Conservation (phyloP, 2,888 invertebrate species). For the Aphelenchoides bicaudatus region DNA sequence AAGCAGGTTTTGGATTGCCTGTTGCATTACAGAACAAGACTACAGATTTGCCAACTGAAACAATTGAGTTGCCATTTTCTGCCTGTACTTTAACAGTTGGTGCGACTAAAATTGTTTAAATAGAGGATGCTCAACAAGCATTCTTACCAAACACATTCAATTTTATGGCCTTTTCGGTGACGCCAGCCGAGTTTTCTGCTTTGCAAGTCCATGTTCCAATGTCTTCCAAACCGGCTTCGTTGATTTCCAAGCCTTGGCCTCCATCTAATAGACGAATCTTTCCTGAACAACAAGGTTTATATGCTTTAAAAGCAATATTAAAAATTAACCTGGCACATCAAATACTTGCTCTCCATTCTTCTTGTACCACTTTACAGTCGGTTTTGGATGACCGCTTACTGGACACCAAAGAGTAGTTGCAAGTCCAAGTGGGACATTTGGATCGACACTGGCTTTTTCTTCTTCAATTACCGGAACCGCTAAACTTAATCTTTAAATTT, state of each 20-base stretch:
- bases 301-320: no score
- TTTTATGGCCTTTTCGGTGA: slow-evolving; percentile 44
- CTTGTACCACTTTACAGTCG: slow-evolving; percentile 39
- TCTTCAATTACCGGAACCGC: slow-evolving; percentile 63
- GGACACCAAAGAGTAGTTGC: slow-evolving; percentile 54
- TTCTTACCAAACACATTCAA: slow-evolving; percentile 54
- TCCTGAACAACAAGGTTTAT: slow-evolving; percentile 1
- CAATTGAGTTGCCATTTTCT: slow-evolving; percentile 39
- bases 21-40: slow-evolving; percentile 62
- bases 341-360: slow-evolving; percentile 13
- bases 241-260: slow-evolving; percentile 47
- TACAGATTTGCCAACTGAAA: slow-evolving; percentile 60
- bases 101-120: slow-evolving; percentile 39
- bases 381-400: slow-evolving; percentile 55
- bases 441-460: slow-evolving; percentile 57
- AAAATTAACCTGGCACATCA: slow-evolving; percentile 10
- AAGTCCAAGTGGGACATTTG: slow-evolving; percentile 57
- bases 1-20: slow-evolving; percentile 60
- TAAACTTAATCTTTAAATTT: slow-evolving; percentile 46
- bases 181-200: slow-evolving; percentile 63
- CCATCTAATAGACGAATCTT: slow-evolving; percentile 42
- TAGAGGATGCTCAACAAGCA: slow-evolving; percentile 12
- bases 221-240: slow-evolving; percentile 43
- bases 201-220: slow-evolving; percentile 63
- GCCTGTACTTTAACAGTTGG: slow-evolving; percentile 47